phyloP scores from a whole-genome alignment of 2,113 vertebrate genomes.

The Grus americana region DNA sequence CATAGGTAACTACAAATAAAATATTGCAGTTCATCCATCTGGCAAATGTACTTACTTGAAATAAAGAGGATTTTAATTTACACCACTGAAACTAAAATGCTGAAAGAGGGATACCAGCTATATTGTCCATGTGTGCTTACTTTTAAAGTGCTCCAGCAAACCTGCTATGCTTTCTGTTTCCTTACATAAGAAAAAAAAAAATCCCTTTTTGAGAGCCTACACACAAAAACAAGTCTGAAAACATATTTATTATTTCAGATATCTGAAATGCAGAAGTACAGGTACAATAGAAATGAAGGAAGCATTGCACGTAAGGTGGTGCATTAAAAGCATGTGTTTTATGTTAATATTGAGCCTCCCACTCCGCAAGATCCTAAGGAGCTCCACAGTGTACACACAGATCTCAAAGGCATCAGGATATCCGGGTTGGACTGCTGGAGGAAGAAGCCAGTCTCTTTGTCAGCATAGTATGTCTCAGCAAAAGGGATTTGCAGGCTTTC shows the following conservation, averaged over 20 bases:
- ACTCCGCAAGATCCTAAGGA: neutral
- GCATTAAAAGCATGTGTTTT: neutral
- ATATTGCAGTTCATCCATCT: neutral
- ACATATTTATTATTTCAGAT: accelerated
- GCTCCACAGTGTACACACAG: no score
- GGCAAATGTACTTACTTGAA: neutral
- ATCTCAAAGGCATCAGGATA: neutral
- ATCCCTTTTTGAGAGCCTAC: neutral
- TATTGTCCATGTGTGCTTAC: neutral
- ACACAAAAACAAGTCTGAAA: neutral
- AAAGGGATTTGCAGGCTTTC: neutral
- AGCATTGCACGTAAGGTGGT: neutral
- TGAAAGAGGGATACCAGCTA: neutral
- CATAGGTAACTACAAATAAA: neutral
- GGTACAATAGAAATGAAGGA: neutral
- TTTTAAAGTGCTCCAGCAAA: neutral
- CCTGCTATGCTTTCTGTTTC: neutral
- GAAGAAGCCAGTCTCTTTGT: neutral
- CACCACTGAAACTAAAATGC: neutral
- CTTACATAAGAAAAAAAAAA: neutral
- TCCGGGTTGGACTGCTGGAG: neutral
- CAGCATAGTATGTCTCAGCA: neutral
- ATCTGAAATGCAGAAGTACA: neutral
- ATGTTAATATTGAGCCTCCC: neutral
- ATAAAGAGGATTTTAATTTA: neutral